Evolutionary conservation across 2,113 vertebrate genomes (phyloP).

Genomic region (Notothenia coriiceps): DNA sequence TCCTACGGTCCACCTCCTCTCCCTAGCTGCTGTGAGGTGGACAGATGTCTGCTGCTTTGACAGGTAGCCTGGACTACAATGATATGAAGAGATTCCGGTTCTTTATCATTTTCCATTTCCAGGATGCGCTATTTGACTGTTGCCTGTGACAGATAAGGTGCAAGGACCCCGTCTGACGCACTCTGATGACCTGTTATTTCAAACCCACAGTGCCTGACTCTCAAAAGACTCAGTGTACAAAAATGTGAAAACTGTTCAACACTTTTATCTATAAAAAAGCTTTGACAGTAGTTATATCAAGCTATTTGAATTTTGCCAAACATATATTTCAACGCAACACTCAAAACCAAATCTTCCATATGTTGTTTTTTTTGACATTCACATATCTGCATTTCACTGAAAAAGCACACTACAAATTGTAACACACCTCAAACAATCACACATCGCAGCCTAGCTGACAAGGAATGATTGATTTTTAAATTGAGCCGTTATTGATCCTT

Average conservation of each 20-base stretch:
- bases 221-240: neutral
- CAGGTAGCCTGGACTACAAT: conserved; percentile 29
- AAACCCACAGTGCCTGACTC: conserved; percentile 15
- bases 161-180: conserved; percentile 25
- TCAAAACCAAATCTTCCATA: neutral
- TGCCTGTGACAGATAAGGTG: conserved; percentile 42
- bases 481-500: conserved; percentile 72
- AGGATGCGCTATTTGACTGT: conserved; percentile 24
- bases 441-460: conserved; percentile 42
- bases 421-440: conserved; percentile 39
- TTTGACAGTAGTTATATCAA: neutral
- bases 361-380: conserved; percentile 10
- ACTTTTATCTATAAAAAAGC: conserved; percentile 1
- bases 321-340: too few species aligned
- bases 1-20: conserved; percentile 23
- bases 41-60: conserved; percentile 44
- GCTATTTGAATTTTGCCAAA: neutral
- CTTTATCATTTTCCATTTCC: neutral
- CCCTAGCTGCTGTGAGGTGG: conserved; percentile 5
- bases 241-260: conserved; percentile 8
- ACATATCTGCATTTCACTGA: conserved; percentile 22
- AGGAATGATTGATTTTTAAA: conserved; percentile 72
- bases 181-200: conserved; percentile 38
- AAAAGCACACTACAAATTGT: conserved; percentile 8
- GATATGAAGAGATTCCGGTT: conserved; percentile 38